Evolutionary conservation across 2,888 invertebrate genomes (phyloP), one percentile per base, ranked within the genome.

Genomic region (Acronicta aceris): DNA sequence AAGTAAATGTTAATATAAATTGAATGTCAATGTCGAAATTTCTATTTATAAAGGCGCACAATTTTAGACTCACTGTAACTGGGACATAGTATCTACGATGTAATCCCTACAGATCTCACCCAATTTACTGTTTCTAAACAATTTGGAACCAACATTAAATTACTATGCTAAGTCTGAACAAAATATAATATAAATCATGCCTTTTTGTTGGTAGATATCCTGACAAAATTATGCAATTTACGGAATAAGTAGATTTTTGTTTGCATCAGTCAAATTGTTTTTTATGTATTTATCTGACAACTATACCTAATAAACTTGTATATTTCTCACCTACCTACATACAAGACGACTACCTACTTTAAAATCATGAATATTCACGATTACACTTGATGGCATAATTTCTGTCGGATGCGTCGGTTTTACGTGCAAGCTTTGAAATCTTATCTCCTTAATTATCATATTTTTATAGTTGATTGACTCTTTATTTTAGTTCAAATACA

Each of bases 11-110:
- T 15, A 50, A 59, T 52, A 50, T 40, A 53, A 56, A 41, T 46
- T 76, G 71, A 78, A 76, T 77, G 76, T 79, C 77, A 77, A 77
- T 79, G 79, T 56, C 65, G 48, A 51, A 49, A 36, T 41, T 41
- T 70, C 66, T 74, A 79, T 74, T 71, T 68, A 79, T 79, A 75
- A 36, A 58, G 27, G 41, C 45, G 46, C 38, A 64, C 59, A 46
- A 59, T 62, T 74, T 64, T 54, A 72, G 68, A 68, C 53, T 54
- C 50, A 51, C 64, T 50, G 66, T 59, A 63, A 65, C 57, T 67
- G 59, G 61, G 61, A 51, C 65, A 16, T 69, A 62, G 65, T 60
- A n/a, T n/a, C n/a, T n/a, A 57, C 65, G 49, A 63, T 50, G 60
- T 71, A 76, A 70, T 69, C 65, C 63, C 60, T 55, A 13, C 46